Evolutionary conservation across 2,797 vertebrate genomes (phyloP), one percentile per base, ranked within the genome.

Genomic region (Fratercula arctica): DNA sequence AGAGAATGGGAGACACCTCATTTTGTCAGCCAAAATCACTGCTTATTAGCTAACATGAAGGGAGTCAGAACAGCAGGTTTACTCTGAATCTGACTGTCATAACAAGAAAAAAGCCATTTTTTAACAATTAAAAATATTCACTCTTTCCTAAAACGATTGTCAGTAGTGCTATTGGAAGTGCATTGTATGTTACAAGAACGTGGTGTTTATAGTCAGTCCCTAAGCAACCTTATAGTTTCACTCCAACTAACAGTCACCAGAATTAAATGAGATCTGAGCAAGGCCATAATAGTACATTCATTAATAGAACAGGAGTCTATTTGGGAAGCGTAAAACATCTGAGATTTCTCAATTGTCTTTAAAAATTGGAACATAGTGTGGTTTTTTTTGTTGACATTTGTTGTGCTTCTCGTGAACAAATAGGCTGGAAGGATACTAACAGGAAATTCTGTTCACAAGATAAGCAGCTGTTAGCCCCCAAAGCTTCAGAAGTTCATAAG

Each of bases 381-480:
- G 3, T 82, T 80, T 96, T 94, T 94, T 95, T 96, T 97, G 95
- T 97, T 96, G 97, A 97, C 95, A 82, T 97, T 97, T 96, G 93
- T 96, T 97, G 74, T 79, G 67, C 80, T 97, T 97, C 48, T 88
- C 77, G 89, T 96, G 96, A 97, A 96, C 96, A 98, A 97, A 97
- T 94, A 97, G 93, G 61, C 93, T 95, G 89, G 89, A 97, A 97
- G 95, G 93, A 91, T 95, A 82, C 96, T 97, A 98, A 98, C 98
- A 98, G 98, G 98, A 98, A 98, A 98, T 98, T 98, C 97, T 97
- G 96, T 95, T 97, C 94, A 67, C 81, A 96, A 98, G 98, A 98
- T 98, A 98, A 98, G 97, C 98, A 98, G 97, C 97, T 98, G 97
- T 88, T 96, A 41, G 35, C 74, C 94, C 92, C 94, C 35, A 96